These are phyloP conservation scores for Martes flavigula DNA, from an alignment of 2,797 vertebrate species.

Conservation along the genomic window DNA sequence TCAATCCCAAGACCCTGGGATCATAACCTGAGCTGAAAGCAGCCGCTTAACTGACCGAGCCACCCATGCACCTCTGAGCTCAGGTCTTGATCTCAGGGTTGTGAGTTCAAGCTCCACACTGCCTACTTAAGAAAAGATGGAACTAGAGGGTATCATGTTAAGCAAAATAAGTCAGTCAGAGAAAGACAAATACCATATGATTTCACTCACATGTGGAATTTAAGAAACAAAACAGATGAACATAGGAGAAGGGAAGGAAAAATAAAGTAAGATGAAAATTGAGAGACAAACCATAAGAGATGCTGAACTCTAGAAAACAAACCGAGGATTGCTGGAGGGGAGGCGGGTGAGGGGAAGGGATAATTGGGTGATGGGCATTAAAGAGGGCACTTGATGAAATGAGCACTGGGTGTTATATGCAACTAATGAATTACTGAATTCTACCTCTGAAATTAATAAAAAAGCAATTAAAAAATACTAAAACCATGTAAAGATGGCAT, in stretches of 20 bases:
- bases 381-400: not conserved
- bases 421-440: not conserved
- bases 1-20: no score
- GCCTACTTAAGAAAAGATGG: not conserved
- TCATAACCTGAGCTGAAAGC: no score
- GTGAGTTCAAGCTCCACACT: not conserved
- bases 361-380: not conserved
- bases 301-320: not conserved
- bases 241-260: not conserved
- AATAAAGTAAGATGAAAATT: not conserved
- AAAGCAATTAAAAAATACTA: not conserved
- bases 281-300: not conserved
- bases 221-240: not conserved
- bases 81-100: not conserved
- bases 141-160: not conserved
- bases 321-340: not conserved
- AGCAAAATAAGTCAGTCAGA: not conserved
- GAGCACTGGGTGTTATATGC: not conserved
- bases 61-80: not conserved
- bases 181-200: not conserved
- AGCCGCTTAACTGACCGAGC: no score
- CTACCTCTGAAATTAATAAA: not conserved
- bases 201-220: not conserved
- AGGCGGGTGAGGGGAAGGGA: not conserved
- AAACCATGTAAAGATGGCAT: not conserved